A percentile compares a stretch with the other conserved stretches of the same genome.
Evolutionary conservation across 2,113 vertebrate genomes (phyloP).

Genomic region (Salvelinus sp.): DNA sequence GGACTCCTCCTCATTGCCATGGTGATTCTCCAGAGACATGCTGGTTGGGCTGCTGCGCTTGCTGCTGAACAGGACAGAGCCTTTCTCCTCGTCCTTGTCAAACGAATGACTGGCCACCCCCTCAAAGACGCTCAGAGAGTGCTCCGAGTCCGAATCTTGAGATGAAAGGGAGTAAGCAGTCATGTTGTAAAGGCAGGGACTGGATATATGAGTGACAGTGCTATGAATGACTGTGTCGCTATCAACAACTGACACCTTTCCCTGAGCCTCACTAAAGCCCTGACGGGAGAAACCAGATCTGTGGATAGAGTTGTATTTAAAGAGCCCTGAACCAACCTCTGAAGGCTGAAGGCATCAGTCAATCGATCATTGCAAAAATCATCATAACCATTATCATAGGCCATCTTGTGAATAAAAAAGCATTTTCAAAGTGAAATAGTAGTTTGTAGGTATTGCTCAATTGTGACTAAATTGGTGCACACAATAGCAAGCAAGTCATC

Average conservation of each 20-base stretch:
- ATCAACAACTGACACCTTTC: conserved; percentile 56
- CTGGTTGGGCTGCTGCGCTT: conserved; percentile 63
- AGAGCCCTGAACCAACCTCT: conserved; percentile 30
- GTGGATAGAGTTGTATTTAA: conserved; percentile 71
- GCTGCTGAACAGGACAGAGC: conserved; percentile 71
- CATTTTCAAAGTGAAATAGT: too few relatives aligned
- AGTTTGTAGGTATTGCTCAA: too few relatives aligned
- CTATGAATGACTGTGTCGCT: conserved; percentile 32
- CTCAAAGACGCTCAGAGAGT: conserved; percentile 88
- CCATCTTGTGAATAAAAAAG: neutral
- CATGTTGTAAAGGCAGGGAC: neutral
- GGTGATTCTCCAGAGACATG: conserved; percentile 81
- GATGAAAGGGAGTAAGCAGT: conserved; percentile 40
- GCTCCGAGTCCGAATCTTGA: conserved; percentile 88
- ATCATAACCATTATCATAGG: neutral
- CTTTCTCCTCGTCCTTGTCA: conserved; percentile 65
- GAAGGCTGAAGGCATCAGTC: conserved; percentile 4
- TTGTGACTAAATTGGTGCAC: too few relatives aligned
- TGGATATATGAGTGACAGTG: neutral
- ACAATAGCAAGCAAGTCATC: neutral
- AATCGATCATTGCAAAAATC: neutral
- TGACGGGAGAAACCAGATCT: conserved; percentile 77
- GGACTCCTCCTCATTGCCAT: conserved; percentile 73
- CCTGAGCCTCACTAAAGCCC: conserved; percentile 46
- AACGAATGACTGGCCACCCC: conserved; percentile 76